Evolutionary conservation across 2,888 invertebrate genomes (phyloP).

Genomic region (Allacma fusca): DNA sequence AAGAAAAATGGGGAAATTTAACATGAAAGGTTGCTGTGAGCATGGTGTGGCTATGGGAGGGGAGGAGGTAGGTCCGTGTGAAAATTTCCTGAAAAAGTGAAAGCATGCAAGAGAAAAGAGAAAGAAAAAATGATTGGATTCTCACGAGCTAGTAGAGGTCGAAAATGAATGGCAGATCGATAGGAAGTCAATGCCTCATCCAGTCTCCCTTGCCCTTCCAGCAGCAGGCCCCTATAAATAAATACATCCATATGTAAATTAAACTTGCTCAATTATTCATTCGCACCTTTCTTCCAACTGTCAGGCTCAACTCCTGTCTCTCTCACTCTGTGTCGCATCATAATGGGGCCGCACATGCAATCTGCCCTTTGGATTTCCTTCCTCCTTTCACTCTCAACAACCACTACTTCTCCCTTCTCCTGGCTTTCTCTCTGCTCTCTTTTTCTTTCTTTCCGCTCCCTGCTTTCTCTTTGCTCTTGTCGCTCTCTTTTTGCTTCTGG

Average conservation of each 20-base stretch:
- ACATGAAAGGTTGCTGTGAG: not conserved
- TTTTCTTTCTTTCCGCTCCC: not conserved
- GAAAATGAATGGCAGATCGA: conserved; percentile 87
- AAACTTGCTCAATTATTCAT: conserved; percentile 58
- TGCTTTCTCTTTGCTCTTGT: not conserved
- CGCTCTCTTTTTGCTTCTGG: too few species aligned
- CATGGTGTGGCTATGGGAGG: not conserved
- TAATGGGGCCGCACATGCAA: conserved; percentile 42
- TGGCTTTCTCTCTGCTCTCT: not conserved
- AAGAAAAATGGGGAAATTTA: not conserved
- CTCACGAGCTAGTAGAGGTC: conserved; percentile 93
- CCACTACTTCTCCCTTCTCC: not conserved
- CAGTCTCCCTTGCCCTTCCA: conserved; percentile 86
- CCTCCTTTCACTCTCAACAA: conserved; percentile 4
- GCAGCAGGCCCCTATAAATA: conserved; percentile 86
- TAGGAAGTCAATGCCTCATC: conserved; percentile 90
- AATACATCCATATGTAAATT: conserved; percentile 50
- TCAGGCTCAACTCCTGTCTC: conserved; percentile 29
- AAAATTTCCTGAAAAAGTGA: not conserved
- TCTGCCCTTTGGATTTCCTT: not conserved
- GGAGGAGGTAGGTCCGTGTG: too few species aligned
- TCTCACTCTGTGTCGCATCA: conserved; percentile 29
- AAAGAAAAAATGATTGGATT: conserved; percentile 62
- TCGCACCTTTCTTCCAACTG: conserved; percentile 37
- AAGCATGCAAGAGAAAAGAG: conserved; percentile 14